These are phyloP conservation scores for Arctocebus calabarensis DNA, from an alignment of 2,797 vertebrate species.

Conservation along the genomic window DNA sequence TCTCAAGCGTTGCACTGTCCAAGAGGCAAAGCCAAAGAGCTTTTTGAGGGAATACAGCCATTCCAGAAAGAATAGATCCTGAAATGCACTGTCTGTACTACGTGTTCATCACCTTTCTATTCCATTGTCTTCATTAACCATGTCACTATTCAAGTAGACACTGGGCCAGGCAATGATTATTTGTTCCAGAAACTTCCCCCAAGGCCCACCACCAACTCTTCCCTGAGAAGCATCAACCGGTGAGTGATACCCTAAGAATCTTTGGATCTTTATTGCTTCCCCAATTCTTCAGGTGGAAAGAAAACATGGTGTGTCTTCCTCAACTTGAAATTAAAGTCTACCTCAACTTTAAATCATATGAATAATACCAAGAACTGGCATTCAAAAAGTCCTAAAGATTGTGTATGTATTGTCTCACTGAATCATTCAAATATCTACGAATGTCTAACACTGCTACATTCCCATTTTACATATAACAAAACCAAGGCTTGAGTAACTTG, in stretches of 20 bases:
- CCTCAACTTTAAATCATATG: not conserved
- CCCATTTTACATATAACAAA: conserved; percentile 9
- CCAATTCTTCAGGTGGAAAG: not conserved
- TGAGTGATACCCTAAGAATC: not conserved
- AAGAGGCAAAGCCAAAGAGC: not conserved
- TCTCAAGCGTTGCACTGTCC: not conserved
- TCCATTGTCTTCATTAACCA: not conserved
- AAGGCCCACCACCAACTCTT: not conserved
- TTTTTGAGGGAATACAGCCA: not conserved
- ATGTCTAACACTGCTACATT: not conserved
- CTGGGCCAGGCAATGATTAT: not conserved
- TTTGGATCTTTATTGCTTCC: not conserved
- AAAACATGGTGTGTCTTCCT: not conserved
- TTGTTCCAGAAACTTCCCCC: accelerated
- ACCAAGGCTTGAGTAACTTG: not conserved
- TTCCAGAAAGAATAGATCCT: not conserved
- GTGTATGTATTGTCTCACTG: not conserved
- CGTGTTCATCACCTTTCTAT: too few relatives aligned
- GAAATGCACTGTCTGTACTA: accelerated
- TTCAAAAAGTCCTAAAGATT: not conserved
- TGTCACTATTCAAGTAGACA: not conserved
- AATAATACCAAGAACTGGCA: not conserved
- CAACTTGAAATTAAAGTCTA: not conserved
- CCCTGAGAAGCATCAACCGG: not conserved
- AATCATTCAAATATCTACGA: not conserved